phyloP scores from a whole-genome alignment of 2,888 invertebrate genomes.

The Hoplodrina blanda region DNA sequence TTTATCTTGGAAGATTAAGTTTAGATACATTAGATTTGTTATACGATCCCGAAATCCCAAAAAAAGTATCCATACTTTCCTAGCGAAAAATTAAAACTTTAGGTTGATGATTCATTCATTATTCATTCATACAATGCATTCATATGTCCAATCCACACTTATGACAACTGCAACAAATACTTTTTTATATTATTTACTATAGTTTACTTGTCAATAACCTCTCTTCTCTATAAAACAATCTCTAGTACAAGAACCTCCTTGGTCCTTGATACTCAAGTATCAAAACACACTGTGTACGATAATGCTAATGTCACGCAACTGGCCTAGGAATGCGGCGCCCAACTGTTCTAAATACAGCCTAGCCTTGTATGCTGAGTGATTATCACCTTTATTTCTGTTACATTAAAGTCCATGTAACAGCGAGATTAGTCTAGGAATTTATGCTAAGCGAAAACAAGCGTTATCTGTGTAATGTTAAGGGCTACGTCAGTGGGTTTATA shows the following conservation, averaged over 20 bases:
- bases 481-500: neutral
- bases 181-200: no score
- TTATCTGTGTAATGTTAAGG: conserved; percentile 11
- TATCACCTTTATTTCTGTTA: conserved; percentile 7
- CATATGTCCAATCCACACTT: no score
- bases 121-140: no score
- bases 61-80: no score
- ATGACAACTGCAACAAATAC: no score
- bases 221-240: no score
- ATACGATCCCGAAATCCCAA: no score
- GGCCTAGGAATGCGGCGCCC: conserved; percentile 55
- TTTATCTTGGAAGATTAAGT: no score
- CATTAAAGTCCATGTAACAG: neutral
- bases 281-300: conserved; percentile 39
- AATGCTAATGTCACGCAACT: conserved; percentile 56
- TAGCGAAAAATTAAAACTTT: no score
- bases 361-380: conserved; percentile 12
- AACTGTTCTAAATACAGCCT: conserved; percentile 57
- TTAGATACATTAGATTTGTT: no score
- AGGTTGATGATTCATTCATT: no score
- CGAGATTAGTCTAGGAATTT: conserved; percentile 15
- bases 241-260: conserved; percentile 14
- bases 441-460: conserved; percentile 25
- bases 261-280: conserved; percentile 41
- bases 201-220: no score